Evolutionary conservation across 2,797 vertebrate genomes (phyloP).

Genomic region (Poliocrania exsul): DNA sequence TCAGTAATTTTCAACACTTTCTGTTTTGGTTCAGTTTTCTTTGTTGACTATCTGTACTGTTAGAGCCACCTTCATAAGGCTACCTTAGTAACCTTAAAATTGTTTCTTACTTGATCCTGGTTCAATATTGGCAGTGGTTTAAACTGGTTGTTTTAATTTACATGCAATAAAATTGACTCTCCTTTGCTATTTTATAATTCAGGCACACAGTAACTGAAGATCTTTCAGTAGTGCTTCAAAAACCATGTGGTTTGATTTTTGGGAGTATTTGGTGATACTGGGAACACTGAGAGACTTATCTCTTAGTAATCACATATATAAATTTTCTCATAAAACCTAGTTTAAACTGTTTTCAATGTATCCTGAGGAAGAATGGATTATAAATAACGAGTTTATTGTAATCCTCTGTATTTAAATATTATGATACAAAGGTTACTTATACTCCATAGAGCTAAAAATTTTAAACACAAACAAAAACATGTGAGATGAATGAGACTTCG

Average conservation of each 20-base stretch:
- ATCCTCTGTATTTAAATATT: neutral
- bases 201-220: neutral
- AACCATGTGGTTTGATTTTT: neutral
- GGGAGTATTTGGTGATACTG: neutral
- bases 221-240: neutral
- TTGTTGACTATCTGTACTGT: neutral
- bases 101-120: neutral
- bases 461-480: neutral
- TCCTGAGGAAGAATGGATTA: neutral
- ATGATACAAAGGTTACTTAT: neutral
- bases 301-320: neutral
- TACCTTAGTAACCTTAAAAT: neutral
- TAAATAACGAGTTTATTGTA: neutral
- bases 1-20: neutral
- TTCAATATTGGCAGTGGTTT: neutral
- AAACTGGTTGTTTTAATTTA: neutral
- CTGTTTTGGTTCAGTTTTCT: neutral
- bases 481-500: neutral
- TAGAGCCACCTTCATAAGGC: neutral
- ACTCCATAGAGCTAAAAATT: neutral
- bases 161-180: neutral
- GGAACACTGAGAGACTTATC: neutral
- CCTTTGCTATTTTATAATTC: neutral
- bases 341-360: neutral
- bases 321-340: neutral